Percentiles rank a stretch among this genome's conserved stretches.
phyloP scores from a whole-genome alignment of 2,113 vertebrate genomes.

The Caranx ignobilis region DNA sequence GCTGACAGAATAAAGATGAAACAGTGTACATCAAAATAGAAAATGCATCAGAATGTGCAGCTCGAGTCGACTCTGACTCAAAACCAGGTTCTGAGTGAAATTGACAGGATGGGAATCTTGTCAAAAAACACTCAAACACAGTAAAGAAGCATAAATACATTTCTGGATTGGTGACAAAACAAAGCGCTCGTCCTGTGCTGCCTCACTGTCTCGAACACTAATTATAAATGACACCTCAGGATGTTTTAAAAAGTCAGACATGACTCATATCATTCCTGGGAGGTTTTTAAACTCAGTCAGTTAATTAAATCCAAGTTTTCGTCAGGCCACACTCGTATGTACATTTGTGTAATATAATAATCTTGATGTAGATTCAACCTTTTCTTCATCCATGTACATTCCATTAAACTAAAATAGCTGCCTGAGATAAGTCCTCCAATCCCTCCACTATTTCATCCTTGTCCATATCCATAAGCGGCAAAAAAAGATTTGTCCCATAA shows the following conservation, averaged over 20 bases:
- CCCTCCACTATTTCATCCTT: constrained; percentile 71
- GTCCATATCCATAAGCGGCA: constrained; percentile 70
- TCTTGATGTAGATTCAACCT: constrained; percentile 32
- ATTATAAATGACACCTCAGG: constrained; percentile 60
- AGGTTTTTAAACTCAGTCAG: constrained; percentile 35
- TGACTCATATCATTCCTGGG: constrained; percentile 28
- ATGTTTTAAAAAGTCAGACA: constrained; percentile 55
- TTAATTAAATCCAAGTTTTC: constrained; percentile 46
- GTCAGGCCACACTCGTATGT: constrained; percentile 8
- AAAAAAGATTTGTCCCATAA: constrained; percentile 66
- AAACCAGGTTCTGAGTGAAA: constrained; percentile 65
- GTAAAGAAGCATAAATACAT: constrained; percentile 31
- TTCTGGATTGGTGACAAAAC: constrained; percentile 55
- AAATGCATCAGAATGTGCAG: constrained; percentile 57
- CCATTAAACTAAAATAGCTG: constrained; percentile 70
- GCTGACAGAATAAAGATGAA: constrained; percentile 73
- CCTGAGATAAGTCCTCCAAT: constrained; percentile 75
- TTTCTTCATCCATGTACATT: constrained; percentile 54
- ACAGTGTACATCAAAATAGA: constrained; percentile 64
- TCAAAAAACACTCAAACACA: constrained; percentile 37
- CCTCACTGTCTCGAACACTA: constrained; percentile 46
- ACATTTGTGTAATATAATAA: constrained; percentile 34
- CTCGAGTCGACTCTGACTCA: constrained; percentile 65
- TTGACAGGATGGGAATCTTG: constrained; percentile 62
- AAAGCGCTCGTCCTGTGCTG: constrained; percentile 36